A percentile compares a stretch with the other conserved stretches of the same genome.
These are phyloP conservation scores for Symphodus melops DNA, from an alignment of 2,113 vertebrate species.

Conservation along the genomic window DNA sequence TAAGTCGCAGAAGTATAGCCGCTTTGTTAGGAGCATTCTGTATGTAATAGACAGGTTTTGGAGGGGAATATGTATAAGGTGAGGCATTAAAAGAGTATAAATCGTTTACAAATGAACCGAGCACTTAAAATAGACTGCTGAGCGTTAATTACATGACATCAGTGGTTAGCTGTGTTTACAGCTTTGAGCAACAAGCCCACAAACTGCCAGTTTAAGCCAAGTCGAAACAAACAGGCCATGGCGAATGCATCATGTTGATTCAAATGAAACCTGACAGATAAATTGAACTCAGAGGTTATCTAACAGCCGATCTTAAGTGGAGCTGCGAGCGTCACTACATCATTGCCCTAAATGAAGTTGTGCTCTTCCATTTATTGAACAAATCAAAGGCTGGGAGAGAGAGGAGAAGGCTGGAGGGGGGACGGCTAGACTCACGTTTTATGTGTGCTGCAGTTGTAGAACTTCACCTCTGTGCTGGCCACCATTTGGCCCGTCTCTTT, in stretches of 20 bases:
- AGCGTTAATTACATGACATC: neutral
- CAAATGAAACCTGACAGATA: conserved; percentile 72
- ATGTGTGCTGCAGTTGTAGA: conserved; percentile 98
- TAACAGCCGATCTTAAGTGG: conserved; percentile 67
- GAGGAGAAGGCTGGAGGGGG: neutral
- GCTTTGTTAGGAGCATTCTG: conserved; percentile 1
- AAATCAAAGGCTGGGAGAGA: conserved; percentile 26
- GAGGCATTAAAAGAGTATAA: neutral
- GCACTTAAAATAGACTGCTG: neutral
- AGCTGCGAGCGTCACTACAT: conserved; percentile 65
- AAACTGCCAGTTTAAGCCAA: conserved; percentile 56
- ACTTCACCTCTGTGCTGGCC: conserved; percentile 96
- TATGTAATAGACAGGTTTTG: neutral
- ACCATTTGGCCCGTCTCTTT: conserved; percentile 93
- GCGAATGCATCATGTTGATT: conserved; percentile 70
- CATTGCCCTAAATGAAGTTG: conserved; percentile 69
- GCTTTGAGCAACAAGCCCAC: conserved; percentile 26
- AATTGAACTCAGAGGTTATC: conserved; percentile 73
- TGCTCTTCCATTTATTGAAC: conserved; percentile 61
- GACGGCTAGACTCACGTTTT: conserved; percentile 88
- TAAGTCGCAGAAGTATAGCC: neutral
- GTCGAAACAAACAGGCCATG: conserved; percentile 53
- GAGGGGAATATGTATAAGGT: conserved; percentile 10
- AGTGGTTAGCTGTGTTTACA: conserved; percentile 28
- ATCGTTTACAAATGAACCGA: neutral